Evolutionary conservation across 2,888 invertebrate genomes (phyloP).

Genomic region (Scaptomyza parva): DNA sequence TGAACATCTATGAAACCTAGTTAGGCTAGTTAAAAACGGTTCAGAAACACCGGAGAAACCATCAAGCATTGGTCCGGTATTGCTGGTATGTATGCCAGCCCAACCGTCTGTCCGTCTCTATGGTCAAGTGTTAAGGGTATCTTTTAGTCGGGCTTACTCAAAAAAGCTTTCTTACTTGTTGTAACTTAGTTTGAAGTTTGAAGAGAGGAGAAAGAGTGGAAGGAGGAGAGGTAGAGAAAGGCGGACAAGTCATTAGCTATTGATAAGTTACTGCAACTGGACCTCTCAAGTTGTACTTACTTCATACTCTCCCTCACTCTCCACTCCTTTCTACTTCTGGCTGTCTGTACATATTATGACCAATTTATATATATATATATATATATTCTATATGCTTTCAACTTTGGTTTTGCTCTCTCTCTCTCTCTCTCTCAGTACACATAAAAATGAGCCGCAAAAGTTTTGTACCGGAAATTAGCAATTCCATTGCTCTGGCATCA

Average conservation of each 20-base stretch:
- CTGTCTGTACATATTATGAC: not conserved
- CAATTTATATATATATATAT: too few species aligned
- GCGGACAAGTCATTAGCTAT: conserved; percentile 52
- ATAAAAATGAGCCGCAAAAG: conserved; percentile 67
- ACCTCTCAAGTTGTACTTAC: conserved; percentile 18
- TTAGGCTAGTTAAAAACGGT: too few species aligned
- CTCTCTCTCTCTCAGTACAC: too few species aligned
- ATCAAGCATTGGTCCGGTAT: too few species aligned
- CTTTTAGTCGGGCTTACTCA: too few species aligned
- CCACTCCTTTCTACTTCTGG: not conserved
- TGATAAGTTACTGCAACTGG: conserved; percentile 37
- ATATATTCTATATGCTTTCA: conserved; percentile 25
- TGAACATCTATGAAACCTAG: too few species aligned
- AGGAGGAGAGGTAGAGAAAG: not conserved
- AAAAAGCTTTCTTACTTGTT: too few species aligned
- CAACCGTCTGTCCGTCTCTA: too few species aligned
- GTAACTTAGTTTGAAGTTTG: conserved; percentile 44
- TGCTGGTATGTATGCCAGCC: too few species aligned
- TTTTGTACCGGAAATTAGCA: conserved; percentile 76
- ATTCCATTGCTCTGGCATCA: conserved; percentile 71
- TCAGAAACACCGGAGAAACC: too few species aligned
- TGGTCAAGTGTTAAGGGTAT: too few species aligned
- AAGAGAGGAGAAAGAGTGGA: too few species aligned
- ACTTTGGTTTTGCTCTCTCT: conserved; percentile 9
- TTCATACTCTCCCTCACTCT: not conserved